Conservation (phyloP, 1,140 invertebrate genomes). For the Ctenoplectra terminalis region DNA sequence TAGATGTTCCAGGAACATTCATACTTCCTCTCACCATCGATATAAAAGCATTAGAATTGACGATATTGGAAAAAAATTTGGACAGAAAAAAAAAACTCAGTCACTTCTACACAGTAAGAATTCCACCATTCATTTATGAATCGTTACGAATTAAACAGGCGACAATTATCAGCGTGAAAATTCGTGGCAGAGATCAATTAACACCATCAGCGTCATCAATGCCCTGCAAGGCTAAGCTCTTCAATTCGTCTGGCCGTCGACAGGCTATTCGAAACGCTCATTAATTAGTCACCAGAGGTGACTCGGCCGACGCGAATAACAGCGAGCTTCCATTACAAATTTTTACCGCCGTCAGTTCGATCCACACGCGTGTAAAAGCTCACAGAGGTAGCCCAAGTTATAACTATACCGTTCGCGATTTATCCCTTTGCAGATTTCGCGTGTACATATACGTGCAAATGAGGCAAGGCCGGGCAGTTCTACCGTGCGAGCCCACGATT, state of each 20-base stretch:
- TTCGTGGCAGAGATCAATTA: slow-evolving; percentile 3
- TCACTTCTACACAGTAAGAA: too few relatives aligned
- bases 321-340: slow-evolving; percentile 46
- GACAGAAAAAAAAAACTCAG: background rate
- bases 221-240: slow-evolving; percentile 28
- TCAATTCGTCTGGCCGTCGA: slow-evolving; percentile 40
- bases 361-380: background rate
- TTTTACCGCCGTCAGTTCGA: slow-evolving; percentile 1
- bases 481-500: slow-evolving; percentile 44
- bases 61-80: too few relatives aligned
- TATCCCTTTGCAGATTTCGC: slow-evolving; percentile 18
- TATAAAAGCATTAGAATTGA: too few relatives aligned
- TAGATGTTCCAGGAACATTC: too few relatives aligned
- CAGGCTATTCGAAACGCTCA: slow-evolving; percentile 24
- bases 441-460: background rate
- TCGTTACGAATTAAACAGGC: background rate
- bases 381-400: background rate
- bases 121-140: background rate
- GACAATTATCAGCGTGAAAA: background rate
- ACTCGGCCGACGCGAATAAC: background rate
- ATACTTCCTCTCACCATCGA: too few relatives aligned
- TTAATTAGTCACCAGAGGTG: slow-evolving; percentile 56
- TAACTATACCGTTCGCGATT: background rate
- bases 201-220: slow-evolving; percentile 15
- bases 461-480: background rate